Base-by-base conservation (phyloP, 2,797 vertebrate species). In the Coreius guichenoti region DNA sequence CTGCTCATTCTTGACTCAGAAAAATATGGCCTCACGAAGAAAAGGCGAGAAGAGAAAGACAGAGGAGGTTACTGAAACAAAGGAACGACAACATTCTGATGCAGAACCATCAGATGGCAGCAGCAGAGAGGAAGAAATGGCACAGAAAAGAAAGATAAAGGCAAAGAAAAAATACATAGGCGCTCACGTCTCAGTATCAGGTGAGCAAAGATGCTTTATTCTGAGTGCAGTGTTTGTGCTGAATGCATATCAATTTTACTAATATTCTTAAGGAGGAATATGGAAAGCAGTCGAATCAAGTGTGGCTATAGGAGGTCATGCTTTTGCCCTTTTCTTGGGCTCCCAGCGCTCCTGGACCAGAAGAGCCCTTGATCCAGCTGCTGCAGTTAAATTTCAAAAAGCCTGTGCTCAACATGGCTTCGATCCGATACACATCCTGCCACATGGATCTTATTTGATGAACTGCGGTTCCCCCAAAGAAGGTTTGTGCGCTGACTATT, bases 371-470 rank as follows among this genome's bases (percentile, higher is more conserved):
- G 92, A 95, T 81, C 88, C 56, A 0, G 14, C 81, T 0, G 93
- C 94, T 79, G 95, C 95, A 80, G 92, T 82, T 61, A 93, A 83
- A 88, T 96, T 96, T 76, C 90, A 73, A 85, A 90, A 94, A 85
- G 92, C 90, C 0, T 93, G 94, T 23, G 75, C 83, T 65, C 78
- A 85, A 0, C 90, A 91, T 4, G 92, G 89, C n/a, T 95, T 94
- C 49, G 87, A 94, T 36, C 88, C 95, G 1, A 86, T 87, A 65
- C 93, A 95, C 87, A 95, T 96, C 84, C 70, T 96, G 70, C 96
- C 96, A 9, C 96, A 96, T 45, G 95, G 96, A 19, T 96, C 96
- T 63, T 96, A 96, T 90, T 92, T 96, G 86, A 96, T 96, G 95
- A 96, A 96, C 92, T 95, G 95, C 75, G 96, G 96, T 26, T 96